Evolutionary conservation across 2,113 vertebrate species (phyloP), one percentile per base, ranked within the genome.

Genomic region (Apeltes quadracus): DNA sequence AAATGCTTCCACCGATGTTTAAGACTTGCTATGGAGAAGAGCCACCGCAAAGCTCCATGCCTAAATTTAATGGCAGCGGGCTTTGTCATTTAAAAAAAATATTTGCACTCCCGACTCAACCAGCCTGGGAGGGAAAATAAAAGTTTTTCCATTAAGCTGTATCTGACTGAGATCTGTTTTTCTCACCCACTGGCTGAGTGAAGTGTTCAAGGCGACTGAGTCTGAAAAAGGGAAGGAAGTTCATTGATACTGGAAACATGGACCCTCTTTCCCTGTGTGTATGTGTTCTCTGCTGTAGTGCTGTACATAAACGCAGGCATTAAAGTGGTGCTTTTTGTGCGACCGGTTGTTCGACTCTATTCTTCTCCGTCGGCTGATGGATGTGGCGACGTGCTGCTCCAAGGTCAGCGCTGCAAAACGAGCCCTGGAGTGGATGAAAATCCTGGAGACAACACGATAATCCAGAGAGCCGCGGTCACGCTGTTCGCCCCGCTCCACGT

Each of bases 361-460:
- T 67, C 11, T 39, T 10, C 7, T 67, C 57, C 22, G 32, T 15
- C 41, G 32, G 29, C 44, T 67, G 25, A 50, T 11, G 62, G 44
- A 50, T 29, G 56, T 29, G 14, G 29, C 59, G 36, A 65, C n/a
- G 64, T 43, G 64, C 46, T 25, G 53, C 32, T 7, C 23, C 34
- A 66, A 62, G 48, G 50, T 58, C 54, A 59, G 34, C 20, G 5
- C 57, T 15, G 32, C 61, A 44, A 58, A 69, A 18, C 75, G 59
- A 71, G 67, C 44, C 53, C 29, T 27, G 59, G 32, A 41, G 46
- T 61, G 44, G 67, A 68, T 76, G 29, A 58, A 67, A 58, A 75
- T 43, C 65, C 71, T 83, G 75, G 70, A 46, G 20, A 53, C 25
- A 82, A 78, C 34, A 46, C 61, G 27, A 54, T 27, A 5, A 64